Evolutionary conservation across 2,888 invertebrate genomes (phyloP).

Genomic region (Nomada ruficornis): DNA sequence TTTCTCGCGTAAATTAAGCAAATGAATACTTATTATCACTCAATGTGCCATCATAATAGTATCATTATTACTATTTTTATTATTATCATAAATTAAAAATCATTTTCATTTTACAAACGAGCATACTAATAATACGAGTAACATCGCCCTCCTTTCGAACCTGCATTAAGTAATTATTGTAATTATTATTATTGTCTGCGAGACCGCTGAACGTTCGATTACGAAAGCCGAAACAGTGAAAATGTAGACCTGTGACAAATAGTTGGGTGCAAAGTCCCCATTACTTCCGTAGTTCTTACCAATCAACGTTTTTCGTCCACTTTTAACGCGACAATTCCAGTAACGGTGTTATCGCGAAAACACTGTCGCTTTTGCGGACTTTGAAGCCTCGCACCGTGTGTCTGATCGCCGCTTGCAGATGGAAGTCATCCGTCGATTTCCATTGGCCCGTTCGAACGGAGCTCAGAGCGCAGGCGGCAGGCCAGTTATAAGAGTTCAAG

Average conservation of each 20-base stretch:
- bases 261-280: conserved; percentile 18
- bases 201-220: neutral
- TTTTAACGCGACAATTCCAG: conserved; percentile 15
- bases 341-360: conserved; percentile 34
- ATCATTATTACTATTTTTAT: no score
- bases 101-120: no score
- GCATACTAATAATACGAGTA: no score
- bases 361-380: conserved; percentile 46
- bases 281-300: neutral
- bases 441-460: conserved; percentile 60
- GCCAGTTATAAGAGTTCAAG: conserved; percentile 64
- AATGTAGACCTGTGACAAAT: neutral
- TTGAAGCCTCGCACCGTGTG: conserved; percentile 46
- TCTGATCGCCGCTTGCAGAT: conserved; percentile 1
- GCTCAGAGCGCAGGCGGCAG: conserved; percentile 62
- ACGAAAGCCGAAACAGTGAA: neutral
- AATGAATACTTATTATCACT: no score
- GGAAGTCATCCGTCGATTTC: conserved; percentile 10
- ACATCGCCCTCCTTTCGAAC: no score
- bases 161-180: no score
- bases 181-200: no score
- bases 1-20: no score
- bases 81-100: no score
- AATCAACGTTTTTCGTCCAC: conserved; percentile 7
- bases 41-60: no score